Evolutionary conservation across 53 echinoderm and acorn worm genomes (phyloP), one percentile per base, ranked within the genome.

Genomic region (Mesocentrotus franciscanus): DNA sequence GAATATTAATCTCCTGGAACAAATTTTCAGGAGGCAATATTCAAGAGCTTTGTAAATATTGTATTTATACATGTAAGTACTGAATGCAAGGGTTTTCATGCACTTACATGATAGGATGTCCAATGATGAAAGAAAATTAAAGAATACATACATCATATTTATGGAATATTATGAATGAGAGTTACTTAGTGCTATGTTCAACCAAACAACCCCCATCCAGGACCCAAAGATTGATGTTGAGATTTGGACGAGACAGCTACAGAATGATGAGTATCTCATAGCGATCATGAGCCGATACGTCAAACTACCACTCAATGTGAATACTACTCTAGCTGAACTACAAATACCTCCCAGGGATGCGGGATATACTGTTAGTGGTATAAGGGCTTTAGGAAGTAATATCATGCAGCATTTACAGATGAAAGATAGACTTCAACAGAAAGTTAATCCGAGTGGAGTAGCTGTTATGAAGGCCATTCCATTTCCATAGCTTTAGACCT

Each of bases 271-370:
- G 57, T 96, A 74, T 33, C 95, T 96, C 12, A 94, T 96, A 14
- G 96, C 95, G 0, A 79, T 97, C 70, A 55, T 96, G 79, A 97
- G 95, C 72, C 95, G 97, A 15, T 94, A 92, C 83, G 85, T 94
- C 62, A 96, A 95, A 76, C 35, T 92, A 2, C 95, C 96, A 1
- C 55, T 95, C 22, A 89, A 93, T 27, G 85, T 96, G 89, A 96
- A 93, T 62, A 92, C 96, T 10, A 97, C 96, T 13, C 78, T 97
- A 60, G 92, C 92, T 10, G 64, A 96, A 27, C 96, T 97, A 59
- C 66, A 92, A 56, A 85, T 95, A 56, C 85, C 95, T 1, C 14
- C 42, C 72, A 64, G 42, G 42, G 68, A 60, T 34, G 27, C 18
- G 14, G 95, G 95, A 14, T 94, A 94, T 85, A 70, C 29, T 10